A percentile compares a stretch with the other conserved stretches of the same genome.
These are phyloP conservation scores for Caracal caracal DNA, from an alignment of 2,113 vertebrate genomes.

Conservation along the genomic window DNA sequence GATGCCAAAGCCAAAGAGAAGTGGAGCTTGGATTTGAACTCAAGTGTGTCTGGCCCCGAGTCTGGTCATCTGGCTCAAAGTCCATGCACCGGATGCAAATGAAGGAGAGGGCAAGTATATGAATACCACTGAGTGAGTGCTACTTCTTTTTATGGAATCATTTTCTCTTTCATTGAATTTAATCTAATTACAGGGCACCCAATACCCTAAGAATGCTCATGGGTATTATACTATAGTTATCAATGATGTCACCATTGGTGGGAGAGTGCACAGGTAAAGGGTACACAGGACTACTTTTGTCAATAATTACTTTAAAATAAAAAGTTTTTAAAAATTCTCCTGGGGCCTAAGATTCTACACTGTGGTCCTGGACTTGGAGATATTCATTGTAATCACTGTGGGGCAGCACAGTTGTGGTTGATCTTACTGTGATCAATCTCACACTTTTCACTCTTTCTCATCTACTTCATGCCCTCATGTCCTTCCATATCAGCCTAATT, in stretches of 20 bases:
- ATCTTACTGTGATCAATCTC: background rate
- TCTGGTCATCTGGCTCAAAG: background rate
- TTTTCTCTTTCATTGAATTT: background rate
- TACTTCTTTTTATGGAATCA: background rate
- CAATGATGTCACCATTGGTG: background rate
- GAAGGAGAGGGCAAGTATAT: background rate
- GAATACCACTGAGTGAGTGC: background rate
- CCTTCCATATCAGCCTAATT: background rate
- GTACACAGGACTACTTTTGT: background rate
- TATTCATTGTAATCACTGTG: background rate
- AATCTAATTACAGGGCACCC: background rate
- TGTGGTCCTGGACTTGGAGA: background rate
- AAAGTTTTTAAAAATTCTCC: background rate
- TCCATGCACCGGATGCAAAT: background rate
- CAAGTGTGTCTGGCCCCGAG: background rate
- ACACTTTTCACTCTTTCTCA: background rate
- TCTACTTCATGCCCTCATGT: background rate
- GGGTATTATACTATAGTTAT: background rate
- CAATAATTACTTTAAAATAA: background rate
- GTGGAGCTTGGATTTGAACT: background rate
- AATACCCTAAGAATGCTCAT: background rate
- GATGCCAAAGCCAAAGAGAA: background rate
- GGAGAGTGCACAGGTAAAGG: background rate
- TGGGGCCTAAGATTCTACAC: background rate
- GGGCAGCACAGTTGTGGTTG: background rate